Conservation (phyloP, 2,113 vertebrate genomes). For the Solea solea region DNA sequence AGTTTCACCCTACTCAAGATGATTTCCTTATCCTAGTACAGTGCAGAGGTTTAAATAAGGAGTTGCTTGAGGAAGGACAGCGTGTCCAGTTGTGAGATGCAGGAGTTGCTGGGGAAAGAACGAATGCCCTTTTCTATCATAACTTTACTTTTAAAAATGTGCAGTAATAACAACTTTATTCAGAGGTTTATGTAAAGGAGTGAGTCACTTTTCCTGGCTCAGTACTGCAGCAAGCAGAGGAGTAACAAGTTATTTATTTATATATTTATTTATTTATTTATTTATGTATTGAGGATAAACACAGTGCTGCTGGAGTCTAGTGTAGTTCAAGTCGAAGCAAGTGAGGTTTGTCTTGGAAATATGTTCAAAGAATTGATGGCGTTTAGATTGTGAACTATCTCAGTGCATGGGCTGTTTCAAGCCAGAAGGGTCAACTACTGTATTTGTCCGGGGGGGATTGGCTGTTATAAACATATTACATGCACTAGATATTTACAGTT, state of each 20-base stretch:
- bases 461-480: not conserved
- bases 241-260: conserved; percentile 20
- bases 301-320: conserved; percentile 35
- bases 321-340: conserved; percentile 18
- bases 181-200: conserved; percentile 52
- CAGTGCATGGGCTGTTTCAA: conserved; percentile 8
- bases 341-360: conserved; percentile 25
- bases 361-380: not conserved
- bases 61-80: conserved; percentile 22
- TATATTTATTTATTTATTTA: not conserved
- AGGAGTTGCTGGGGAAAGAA: conserved; percentile 28
- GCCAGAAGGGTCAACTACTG: not conserved
- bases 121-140: conserved; percentile 23
- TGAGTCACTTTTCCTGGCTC: conserved; percentile 59
- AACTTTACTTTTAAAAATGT: conserved; percentile 59
- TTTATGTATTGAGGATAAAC: conserved; percentile 19
- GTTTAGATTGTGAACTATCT: not conserved
- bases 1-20: conserved; percentile 53
- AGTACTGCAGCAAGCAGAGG: conserved; percentile 30
- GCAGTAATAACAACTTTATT: conserved; percentile 58
- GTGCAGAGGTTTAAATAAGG: conserved; percentile 53
- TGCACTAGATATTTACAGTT: too few relatives aligned
- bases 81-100: conserved; percentile 51
- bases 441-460: not conserved
- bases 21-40: conserved; percentile 25